These are phyloP conservation scores for Furcula furcula DNA, from an alignment of 2,888 invertebrate species.

Conservation along the genomic window DNA sequence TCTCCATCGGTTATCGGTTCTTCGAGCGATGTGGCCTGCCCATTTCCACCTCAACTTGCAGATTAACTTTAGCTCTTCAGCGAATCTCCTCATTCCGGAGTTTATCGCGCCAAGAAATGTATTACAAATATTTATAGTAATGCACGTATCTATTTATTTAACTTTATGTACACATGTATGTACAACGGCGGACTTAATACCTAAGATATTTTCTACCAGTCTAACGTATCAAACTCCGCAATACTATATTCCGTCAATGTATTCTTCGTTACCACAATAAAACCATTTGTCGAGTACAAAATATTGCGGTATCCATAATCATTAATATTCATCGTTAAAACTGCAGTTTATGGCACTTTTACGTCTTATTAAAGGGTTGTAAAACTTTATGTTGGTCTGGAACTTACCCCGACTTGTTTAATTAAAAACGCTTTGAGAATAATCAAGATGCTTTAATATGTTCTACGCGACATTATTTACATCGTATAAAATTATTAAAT, in stretches of 20 bases:
- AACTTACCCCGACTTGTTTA: conserved; percentile 65
- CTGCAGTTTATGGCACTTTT: conserved; percentile 65
- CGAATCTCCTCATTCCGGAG: no score
- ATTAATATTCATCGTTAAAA: conserved; percentile 74
- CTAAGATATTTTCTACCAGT: no score
- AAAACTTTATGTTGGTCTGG: conserved; percentile 72
- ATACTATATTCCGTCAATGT: conserved; percentile 1
- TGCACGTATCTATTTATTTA: no score
- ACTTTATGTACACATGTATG: no score
- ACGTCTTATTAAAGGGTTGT: conserved; percentile 79
- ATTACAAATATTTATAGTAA: no score
- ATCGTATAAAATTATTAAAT: conserved; percentile 32
- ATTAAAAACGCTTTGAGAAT: conserved; percentile 79
- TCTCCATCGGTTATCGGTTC: no score
- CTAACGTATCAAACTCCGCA: no score
- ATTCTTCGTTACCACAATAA: conserved; percentile 24
- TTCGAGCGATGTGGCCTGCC: no score
- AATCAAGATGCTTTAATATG: conserved; percentile 69
- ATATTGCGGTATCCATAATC: conserved; percentile 64
- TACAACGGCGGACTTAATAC: no score
- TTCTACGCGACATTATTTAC: conserved; percentile 45
- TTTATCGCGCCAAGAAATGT: no score
- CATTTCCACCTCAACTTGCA: no score
- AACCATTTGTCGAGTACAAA: conserved; percentile 44
- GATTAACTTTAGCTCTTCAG: no score